Base-by-base conservation (phyloP, 1,140 invertebrate genomes). In the Drosophila novamexicana region DNA sequence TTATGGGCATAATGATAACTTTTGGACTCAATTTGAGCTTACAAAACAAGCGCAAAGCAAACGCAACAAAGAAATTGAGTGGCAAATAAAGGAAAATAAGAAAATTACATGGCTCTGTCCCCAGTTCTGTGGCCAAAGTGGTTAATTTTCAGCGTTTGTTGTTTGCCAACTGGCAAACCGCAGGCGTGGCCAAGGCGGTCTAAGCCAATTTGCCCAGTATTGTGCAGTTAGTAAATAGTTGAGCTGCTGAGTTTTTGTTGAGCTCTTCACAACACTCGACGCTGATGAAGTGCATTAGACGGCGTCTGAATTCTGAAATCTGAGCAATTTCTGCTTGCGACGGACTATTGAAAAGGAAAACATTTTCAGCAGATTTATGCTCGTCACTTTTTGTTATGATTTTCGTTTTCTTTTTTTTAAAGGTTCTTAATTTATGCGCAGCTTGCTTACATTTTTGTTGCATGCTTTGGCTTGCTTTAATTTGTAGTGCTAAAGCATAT, bases 161-260 rank as follows among this genome's bases (percentile, higher is more conserved):
- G 14, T 52, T 45, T 16, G 62, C 58, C 58, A 74, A 52, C 52
- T 50, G 62, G 32, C 42, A 14, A 44, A 39, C 49, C 47, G 45
- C 14, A 52, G 49, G 64, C 63, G 53, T 64, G 58, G 14, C 49
- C 16, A 52, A 42, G 58, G 73, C 65, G 65, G 58, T 75, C 65
- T 79, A 58, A 83, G 72, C 76, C 76, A 86, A 86, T 86, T 83
- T 82, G 79, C 44, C n/a, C 45, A 39, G 29, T 69, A 86, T 86
- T 86, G 83, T 86, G 42, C 79, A 74, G 57, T 79, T 86, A 82
- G 79, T 86, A 88, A 81, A 86, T 82, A 79, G 82, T 86, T 86
- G 22, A 52, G 59, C 42, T 70, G 22, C 10, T 49, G 47, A 45
- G 45, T 7, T 49, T 7, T 12, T 49, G 7, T 63, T 58, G 1